Evolutionary conservation across 2,888 invertebrate genomes (phyloP).

Genomic region (Macrophya alboannulata): DNA sequence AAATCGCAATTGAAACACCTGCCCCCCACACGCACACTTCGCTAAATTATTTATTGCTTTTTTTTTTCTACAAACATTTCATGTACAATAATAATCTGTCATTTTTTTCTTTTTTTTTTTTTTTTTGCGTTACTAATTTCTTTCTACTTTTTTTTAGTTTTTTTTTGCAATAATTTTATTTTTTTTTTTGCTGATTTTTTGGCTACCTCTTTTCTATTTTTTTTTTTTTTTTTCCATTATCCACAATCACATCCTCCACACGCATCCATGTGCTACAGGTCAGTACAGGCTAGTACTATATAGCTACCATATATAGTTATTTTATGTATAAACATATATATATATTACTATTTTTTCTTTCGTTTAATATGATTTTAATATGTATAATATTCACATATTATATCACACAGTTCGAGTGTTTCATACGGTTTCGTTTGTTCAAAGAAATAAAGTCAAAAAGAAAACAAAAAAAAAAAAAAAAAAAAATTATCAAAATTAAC

Average conservation of each 20-base stretch:
- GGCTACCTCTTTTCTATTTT: background rate
- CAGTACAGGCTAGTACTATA: conserved; percentile 80
- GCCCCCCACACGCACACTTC: conserved; percentile 53
- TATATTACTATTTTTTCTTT: background rate
- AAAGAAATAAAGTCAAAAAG: background rate
- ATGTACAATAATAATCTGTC: background rate
- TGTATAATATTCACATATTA: background rate
- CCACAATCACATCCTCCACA: conserved; percentile 67
- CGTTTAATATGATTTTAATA: background rate
- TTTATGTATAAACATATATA: conserved; percentile 52
- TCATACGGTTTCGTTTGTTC: conserved; percentile 56
- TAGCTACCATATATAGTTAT: conserved; percentile 71
- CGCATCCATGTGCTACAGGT: conserved; percentile 80
- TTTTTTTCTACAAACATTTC: background rate
- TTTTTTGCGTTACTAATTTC: background rate
- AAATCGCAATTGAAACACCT: conserved; percentile 34
- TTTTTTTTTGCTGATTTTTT: background rate
- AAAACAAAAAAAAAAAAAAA: background rate
- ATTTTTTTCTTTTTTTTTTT: conserved; percentile 23
- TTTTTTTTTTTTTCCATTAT: background rate
- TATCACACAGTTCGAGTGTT: conserved; percentile 63
- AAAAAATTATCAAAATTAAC: background rate
- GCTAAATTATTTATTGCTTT: conserved; percentile 28
- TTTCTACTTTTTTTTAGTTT: background rate
- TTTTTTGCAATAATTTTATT: background rate